phyloP scores from a whole-genome alignment of 2,113 vertebrate genomes.

The Pontoporia blainvillei region DNA sequence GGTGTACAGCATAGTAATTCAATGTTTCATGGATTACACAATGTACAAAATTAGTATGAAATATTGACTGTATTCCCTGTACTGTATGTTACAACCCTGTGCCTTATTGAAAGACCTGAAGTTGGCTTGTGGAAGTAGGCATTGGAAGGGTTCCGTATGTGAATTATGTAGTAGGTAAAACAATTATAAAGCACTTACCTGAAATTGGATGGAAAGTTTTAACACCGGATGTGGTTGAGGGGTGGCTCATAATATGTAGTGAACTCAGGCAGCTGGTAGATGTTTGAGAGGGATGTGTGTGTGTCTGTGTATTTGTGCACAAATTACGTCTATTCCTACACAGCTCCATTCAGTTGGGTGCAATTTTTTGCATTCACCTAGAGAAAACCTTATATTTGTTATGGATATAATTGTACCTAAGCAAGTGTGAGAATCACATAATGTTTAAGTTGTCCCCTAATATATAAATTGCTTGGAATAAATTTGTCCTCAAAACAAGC shows the following conservation, averaged over 20 bases:
- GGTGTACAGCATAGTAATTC: neutral
- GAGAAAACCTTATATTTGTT: neutral
- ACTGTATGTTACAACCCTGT: neutral
- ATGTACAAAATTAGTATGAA: neutral
- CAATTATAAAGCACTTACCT: neutral
- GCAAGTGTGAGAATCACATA: neutral
- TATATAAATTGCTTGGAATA: neutral
- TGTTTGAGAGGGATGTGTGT: neutral
- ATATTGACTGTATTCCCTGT: neutral
- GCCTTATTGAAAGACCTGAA: neutral
- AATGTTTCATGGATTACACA: neutral
- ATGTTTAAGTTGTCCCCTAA: neutral
- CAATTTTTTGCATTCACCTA: neutral
- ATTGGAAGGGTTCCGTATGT: neutral
- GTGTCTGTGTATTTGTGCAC: neutral
- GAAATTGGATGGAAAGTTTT: neutral
- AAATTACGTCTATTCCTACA: neutral
- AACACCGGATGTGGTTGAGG: neutral
- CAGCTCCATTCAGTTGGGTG: neutral
- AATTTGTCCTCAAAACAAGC: neutral
- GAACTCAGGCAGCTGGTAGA: neutral
- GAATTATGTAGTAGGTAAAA: neutral
- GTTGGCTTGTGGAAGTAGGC: neutral
- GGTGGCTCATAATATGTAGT: neutral
- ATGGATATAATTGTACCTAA: neutral